A percentile compares a stretch with the other conserved stretches of the same genome.
phyloP scores from a whole-genome alignment of 2,888 invertebrate genomes.

The Neoitamus cyanurus region DNA sequence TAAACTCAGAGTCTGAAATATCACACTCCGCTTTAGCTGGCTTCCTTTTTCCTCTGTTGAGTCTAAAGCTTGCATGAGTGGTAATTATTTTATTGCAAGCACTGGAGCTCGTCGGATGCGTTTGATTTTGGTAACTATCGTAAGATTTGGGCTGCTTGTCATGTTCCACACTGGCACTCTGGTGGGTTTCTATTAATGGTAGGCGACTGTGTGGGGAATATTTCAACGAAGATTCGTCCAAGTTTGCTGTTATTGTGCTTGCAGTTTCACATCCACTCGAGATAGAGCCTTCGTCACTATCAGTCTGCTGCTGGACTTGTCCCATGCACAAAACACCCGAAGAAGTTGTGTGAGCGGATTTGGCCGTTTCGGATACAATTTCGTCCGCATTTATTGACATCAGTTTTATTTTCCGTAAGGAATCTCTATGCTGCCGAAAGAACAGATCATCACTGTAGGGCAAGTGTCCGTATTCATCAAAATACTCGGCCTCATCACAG shows the following conservation, averaged over 20 bases:
- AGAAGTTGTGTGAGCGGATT: constrained; percentile 47
- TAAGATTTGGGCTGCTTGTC: background rate
- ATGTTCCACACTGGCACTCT: constrained; percentile 36
- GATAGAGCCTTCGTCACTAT: constrained; percentile 80
- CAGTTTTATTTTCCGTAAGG: constrained; percentile 61
- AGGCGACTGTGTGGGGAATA: constrained; percentile 54
- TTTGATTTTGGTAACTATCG: background rate
- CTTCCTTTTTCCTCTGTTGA: constrained; percentile 35
- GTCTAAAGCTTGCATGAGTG: constrained; percentile 48
- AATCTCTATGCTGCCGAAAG: constrained; percentile 64
- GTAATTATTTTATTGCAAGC: background rate
- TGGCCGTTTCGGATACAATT: constrained; percentile 56
- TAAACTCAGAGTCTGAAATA: constrained; percentile 83
- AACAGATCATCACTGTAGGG: constrained; percentile 60
- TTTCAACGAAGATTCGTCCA: constrained; percentile 63
- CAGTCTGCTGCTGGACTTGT: constrained; percentile 60
- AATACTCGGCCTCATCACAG: constrained; percentile 39
- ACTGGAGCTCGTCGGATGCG: background rate
- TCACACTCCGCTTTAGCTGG: constrained; percentile 62
- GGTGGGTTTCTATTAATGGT: constrained; percentile 47
- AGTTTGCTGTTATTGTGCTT: constrained; percentile 74
- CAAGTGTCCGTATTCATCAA: constrained; percentile 59
- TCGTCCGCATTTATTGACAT: constrained; percentile 59
- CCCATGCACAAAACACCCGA: background rate
- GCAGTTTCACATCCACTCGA: constrained; percentile 86